These are phyloP conservation scores for Maconellicoccus hirsutus DNA, from an alignment of 1,140 invertebrate species.

Conservation along the genomic window DNA sequence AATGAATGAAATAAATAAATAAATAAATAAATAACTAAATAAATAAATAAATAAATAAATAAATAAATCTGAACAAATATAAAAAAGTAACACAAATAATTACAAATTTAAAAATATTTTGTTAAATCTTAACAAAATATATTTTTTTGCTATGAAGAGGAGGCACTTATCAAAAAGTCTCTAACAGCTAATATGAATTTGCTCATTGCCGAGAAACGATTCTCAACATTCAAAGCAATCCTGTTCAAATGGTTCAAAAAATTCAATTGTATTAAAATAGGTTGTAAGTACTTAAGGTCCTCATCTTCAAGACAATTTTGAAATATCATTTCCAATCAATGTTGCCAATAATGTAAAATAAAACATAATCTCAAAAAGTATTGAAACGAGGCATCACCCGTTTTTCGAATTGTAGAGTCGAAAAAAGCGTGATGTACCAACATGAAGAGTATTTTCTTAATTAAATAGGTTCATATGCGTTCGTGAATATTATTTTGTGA, in stretches of 20 bases:
- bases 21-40: not conserved
- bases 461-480: too few species aligned
- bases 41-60: not conserved
- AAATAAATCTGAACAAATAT: conserved; percentile 10
- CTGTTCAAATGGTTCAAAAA: too few species aligned
- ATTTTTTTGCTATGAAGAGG: conserved; percentile 10
- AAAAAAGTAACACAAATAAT: conserved; percentile 14
- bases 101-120: conserved; percentile 16
- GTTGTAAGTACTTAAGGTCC: not conserved
- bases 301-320: conserved; percentile 17
- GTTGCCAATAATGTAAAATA: not conserved
- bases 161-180: conserved; percentile 8
- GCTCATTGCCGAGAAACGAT: too few species aligned
- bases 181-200: not conserved
- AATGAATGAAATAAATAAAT: not conserved
- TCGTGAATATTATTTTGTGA: too few species aligned
- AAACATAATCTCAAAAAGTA: too few species aligned
- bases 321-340: not conserved
- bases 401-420: too few species aligned
- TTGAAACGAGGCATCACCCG: too few species aligned
- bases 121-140: conserved; percentile 16
- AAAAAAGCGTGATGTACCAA: too few species aligned
- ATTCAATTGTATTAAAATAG: too few species aligned
- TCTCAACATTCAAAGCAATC: too few species aligned
- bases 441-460: too few species aligned